Base-by-base conservation (phyloP, 1,140 invertebrate genomes). In the Condylostylus longicornis region DNA sequence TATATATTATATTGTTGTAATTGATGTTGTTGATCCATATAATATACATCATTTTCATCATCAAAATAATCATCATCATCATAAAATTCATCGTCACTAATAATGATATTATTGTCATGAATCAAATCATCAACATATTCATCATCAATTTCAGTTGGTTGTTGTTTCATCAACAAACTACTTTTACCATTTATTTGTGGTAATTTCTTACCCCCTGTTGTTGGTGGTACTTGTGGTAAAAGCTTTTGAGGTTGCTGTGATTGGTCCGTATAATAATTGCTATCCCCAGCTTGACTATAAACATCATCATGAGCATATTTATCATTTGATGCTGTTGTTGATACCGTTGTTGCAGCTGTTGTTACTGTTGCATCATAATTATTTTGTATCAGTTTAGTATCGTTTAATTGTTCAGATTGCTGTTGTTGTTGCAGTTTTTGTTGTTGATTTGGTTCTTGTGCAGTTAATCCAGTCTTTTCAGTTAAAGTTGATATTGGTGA, bases 161-260 rank as follows among this genome's bases (percentile, higher is more conserved):
- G 48, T 37, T 58, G 55, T 33, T 59, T 59, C 5, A 53, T 49
- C 10, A 59, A 30, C 23, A 50, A 40, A 2, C 47, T 45, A 29
- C 50, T 47, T 43, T 58, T 58, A 48, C 50, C 50, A 56, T 54
- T 58, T 44, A 58, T 50, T 37, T 46, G 48, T 42, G 55, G 54
- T 41, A 58, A 50, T 49, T 55, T 58, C 55, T 58, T 58, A 42
- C 55, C 54, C 18, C 40, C 45, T 40, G 48, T 47, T 27, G 43
- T 42, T 39, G 45, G 37, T 43, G 53, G 46, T 40, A 51, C 48
- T 48, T 42, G 42, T 33, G 53, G 50, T 18, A 52, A 33, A 8
- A 50, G 18, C n/a, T 47, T 48, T 42, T 43, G 18, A 22, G 13
- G 14, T 31, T 18, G 25, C 31, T 46, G 47, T 18, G 23, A 33